These are phyloP conservation scores for Rhinoderma darwinii DNA, from an alignment of 2,113 vertebrate genomes.

Conservation along the genomic window DNA sequence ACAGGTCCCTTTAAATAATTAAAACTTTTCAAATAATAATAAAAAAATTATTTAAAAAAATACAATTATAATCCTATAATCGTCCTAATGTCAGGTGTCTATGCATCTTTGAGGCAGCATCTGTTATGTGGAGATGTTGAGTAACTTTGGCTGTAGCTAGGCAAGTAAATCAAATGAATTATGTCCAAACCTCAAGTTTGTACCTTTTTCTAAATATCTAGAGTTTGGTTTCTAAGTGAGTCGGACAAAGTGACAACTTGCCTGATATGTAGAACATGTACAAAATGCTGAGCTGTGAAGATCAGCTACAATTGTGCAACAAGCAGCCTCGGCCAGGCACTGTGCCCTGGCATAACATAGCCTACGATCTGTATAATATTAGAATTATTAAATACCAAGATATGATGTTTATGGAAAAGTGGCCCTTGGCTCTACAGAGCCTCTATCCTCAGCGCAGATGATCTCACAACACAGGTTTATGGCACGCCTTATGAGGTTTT, in stretches of 20 bases:
- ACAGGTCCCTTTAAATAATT: not conserved
- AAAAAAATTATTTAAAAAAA: not conserved
- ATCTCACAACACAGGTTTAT: constrained; percentile 19
- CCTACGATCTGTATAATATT: constrained; percentile 46
- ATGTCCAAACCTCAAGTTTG: constrained; percentile 48
- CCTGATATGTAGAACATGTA: constrained; percentile 12
- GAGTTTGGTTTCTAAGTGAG: constrained; percentile 51
- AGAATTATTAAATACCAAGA: constrained; percentile 59
- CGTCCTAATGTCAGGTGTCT: constrained; percentile 7
- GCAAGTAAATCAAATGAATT: constrained; percentile 48
- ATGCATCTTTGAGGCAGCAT: not conserved
- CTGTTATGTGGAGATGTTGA: constrained; percentile 48
- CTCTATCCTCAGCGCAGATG: constrained; percentile 40
- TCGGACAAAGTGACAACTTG: constrained; percentile 52
- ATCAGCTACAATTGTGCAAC: not conserved
- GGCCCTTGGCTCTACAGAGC: constrained; percentile 37
- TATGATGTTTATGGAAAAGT: constrained; percentile 58
- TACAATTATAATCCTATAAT: not conserved
- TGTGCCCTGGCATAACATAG: constrained; percentile 49
- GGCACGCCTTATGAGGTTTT: constrained; percentile 25
- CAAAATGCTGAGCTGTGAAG: constrained; percentile 45
- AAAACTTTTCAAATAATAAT: not conserved
- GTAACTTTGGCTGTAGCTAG: constrained; percentile 46
- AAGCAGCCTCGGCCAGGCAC: constrained; percentile 22
- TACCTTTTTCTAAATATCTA: constrained; percentile 43